Evolutionary conservation across 2,888 invertebrate genomes (phyloP).

Genomic region (Clivina fossor): DNA sequence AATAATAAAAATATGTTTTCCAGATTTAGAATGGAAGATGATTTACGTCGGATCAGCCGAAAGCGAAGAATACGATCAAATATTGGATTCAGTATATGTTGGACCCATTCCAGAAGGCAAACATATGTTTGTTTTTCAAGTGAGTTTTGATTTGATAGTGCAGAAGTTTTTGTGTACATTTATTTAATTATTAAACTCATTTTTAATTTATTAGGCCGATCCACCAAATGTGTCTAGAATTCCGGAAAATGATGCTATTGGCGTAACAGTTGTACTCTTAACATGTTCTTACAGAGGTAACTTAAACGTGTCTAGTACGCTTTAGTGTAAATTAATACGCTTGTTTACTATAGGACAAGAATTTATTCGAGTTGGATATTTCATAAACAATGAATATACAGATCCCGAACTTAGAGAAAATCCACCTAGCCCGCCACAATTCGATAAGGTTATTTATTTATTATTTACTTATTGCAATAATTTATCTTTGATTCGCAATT

Average conservation of each 20-base stretch:
- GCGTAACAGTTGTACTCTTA: slow-evolving; percentile 94
- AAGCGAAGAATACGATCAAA: slow-evolving; percentile 95
- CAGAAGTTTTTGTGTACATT: too few species aligned
- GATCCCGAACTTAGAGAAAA: slow-evolving; percentile 93
- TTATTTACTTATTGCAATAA: too few species aligned
- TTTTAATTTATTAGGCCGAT: slow-evolving; percentile 74
- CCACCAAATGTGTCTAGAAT: slow-evolving; percentile 93
- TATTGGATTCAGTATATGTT: slow-evolving; percentile 95
- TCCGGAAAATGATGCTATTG: slow-evolving; percentile 95
- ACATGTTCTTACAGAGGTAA: slow-evolving; percentile 83
- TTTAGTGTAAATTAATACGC: background rate
- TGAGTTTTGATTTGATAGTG: slow-evolving; percentile 48
- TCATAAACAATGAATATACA: slow-evolving; percentile 95
- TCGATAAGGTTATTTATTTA: slow-evolving; percentile 95
- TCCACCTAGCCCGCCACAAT: slow-evolving; percentile 88
- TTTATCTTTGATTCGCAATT: too few species aligned
- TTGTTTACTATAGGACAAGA: slow-evolving; percentile 65
- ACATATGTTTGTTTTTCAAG: slow-evolving; percentile 94
- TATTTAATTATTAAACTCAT: too few species aligned
- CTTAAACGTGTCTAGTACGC: too few species aligned
- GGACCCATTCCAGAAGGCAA: slow-evolving; percentile 97
- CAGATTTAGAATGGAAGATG: slow-evolving; percentile 99
- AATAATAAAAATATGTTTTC: too few species aligned
- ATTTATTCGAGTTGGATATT: slow-evolving; percentile 97
- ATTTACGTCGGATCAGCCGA: slow-evolving; percentile 99